phyloP scores from a whole-genome alignment of 2,797 vertebrate species.

The Eupleurogrammus muticus region DNA sequence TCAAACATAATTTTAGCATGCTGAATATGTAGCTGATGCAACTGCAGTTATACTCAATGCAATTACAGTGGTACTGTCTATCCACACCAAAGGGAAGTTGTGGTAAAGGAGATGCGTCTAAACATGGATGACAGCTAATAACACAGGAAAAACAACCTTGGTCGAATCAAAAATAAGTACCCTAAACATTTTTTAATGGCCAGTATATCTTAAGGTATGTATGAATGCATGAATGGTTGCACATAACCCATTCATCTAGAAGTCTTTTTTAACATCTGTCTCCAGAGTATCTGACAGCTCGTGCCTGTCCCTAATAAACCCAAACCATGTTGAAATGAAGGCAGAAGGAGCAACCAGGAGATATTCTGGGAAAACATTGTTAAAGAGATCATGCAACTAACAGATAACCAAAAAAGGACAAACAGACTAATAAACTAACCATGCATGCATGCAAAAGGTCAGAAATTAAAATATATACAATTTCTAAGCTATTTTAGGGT shows the following conservation, averaged over 20 bases:
- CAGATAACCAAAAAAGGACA: conserved; percentile 33
- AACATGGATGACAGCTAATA: conserved; percentile 2
- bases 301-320: conserved; percentile 43
- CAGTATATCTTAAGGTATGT: not conserved
- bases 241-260: not conserved
- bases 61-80: conserved; percentile 7
- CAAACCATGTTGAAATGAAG: conserved; percentile 53
- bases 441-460: conserved; percentile 58
- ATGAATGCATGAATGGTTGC: not conserved
- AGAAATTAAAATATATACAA: conserved; percentile 11
- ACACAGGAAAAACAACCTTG: not conserved
- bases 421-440: conserved; percentile 30
- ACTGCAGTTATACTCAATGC: not conserved
- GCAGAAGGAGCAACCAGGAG: conserved; percentile 37
- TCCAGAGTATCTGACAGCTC: conserved; percentile 27
- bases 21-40: conserved; percentile 8
- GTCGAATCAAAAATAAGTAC: not conserved
- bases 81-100: conserved; percentile 1
- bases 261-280: conserved; percentile 12
- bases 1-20: not conserved
- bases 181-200: no score
- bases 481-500: not conserved
- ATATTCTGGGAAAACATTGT: conserved; percentile 36
- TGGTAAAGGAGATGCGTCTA: conserved; percentile 3
- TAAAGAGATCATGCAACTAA: conserved; percentile 58